Base-by-base conservation (phyloP, 2,113 vertebrate species). In the Phylloscopus trochiloides region DNA sequence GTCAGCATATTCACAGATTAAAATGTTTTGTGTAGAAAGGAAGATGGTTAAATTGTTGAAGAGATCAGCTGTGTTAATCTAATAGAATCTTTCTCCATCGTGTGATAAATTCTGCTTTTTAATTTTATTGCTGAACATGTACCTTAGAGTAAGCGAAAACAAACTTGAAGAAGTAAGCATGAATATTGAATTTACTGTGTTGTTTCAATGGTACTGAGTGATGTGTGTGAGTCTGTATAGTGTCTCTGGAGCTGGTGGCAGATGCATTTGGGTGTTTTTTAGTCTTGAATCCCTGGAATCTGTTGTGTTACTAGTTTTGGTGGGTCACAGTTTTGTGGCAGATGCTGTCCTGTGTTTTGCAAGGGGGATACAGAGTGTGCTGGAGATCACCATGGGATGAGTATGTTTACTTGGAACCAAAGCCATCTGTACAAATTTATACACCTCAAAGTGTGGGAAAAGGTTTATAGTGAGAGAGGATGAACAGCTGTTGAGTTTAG, bases 181-280 rank as follows among this genome's bases (percentile, higher is more conserved):
- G 55, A 93, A 25, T 45, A 17, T 28, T 40, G 36, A 72, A 52
- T 57, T 18, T 31, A 17, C 6, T 42, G 10, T 25, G 4, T n/a
- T 90, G 38, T 71, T 77, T 55, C 47, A 45, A 62, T 82, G 45
- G 6, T n/a, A 7, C 8, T n/a, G 32, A 54, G 32, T 24, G 18
- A 48, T 2, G 14, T 3, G 3, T 2, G 5, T 5, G 58, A 19
- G 34, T 58, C 10, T 3, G 0, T 48, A 8, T 25, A 10, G 36
- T 68, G 54, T 54, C 31, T 83, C 50, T 83, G 83, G 48, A 80
- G 55, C n/a, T 81, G 42, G 15, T 47, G 36, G 51, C 38, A 58
- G 81, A 50, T 34, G 42, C 10, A 36, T 45, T 6, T 55, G 45
- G 17, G 12, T 65, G 9, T 62, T 68, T 70, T 78, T 36, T 31